Conservation (phyloP, 92 coral and sea anemone species). For the Palythoa heliodiscus region DNA sequence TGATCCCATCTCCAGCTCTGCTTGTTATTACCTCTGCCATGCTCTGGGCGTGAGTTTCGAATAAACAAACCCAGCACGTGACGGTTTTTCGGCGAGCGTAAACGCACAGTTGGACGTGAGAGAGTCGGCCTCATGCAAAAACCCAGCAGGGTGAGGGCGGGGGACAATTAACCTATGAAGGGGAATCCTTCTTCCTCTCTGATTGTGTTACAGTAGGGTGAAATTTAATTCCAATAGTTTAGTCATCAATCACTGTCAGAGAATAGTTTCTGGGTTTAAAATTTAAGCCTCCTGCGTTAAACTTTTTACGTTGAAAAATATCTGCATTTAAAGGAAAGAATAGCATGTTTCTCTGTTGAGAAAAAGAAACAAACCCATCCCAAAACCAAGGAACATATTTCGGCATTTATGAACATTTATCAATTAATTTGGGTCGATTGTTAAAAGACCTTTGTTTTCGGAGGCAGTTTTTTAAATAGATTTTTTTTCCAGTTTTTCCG, state of each 20-base stretch:
- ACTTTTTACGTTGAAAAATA: not conserved
- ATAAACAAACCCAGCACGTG: constrained; percentile 47
- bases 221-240: constrained; percentile 11
- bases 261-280: not conserved
- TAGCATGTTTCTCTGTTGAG: too few species aligned
- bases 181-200: constrained; percentile 18
- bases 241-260: constrained; percentile 29
- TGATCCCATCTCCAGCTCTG: constrained; percentile 9
- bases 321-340: too few species aligned
- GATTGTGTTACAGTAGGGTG: constrained; percentile 12
- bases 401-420: too few species aligned
- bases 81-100: constrained; percentile 29
- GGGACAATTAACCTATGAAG: constrained; percentile 33
- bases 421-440: not conserved
- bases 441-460: not conserved
- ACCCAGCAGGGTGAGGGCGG: constrained; percentile 35
- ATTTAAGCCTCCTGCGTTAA: not conserved
- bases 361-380: too few species aligned
- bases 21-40: not conserved
- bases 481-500: too few species aligned
- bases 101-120: constrained; percentile 30
- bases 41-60: constrained; percentile 21
- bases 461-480: not conserved
- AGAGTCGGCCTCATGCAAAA: not conserved
- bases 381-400: too few species aligned